phyloP scores from a whole-genome alignment of 1,140 invertebrate genomes.

The Gryllus bimaculatus region DNA sequence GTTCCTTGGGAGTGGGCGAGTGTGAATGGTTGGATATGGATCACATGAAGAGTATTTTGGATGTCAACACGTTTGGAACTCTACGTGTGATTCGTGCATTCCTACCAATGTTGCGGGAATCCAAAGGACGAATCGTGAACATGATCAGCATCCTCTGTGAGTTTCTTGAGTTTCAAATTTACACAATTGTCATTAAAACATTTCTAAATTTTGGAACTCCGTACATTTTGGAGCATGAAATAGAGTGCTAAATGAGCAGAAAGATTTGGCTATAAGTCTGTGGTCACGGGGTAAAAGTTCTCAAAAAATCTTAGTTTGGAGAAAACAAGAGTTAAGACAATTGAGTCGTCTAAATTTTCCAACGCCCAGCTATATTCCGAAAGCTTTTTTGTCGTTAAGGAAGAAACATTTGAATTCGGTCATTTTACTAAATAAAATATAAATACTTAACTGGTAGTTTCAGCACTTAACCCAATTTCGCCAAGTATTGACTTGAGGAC shows the following conservation, averaged over 20 bases:
- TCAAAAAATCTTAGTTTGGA: too few relatives aligned
- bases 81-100: background rate
- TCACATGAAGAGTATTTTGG: background rate
- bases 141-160: background rate
- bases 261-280: background rate
- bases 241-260: background rate
- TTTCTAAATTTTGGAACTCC: background rate
- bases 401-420: too few relatives aligned
- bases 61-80: background rate
- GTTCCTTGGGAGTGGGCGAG: background rate
- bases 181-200: background rate
- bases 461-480: too few relatives aligned
- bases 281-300: too few relatives aligned
- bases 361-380: too few relatives aligned
- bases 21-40: background rate
- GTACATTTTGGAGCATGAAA: background rate
- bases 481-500: too few relatives aligned
- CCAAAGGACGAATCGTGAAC: background rate
- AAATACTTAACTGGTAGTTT: too few relatives aligned
- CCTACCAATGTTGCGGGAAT: background rate
- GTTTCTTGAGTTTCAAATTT: background rate
- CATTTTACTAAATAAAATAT: too few relatives aligned
- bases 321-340: too few relatives aligned
- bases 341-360: too few relatives aligned
- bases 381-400: too few relatives aligned